Conservation (phyloP, 2,888 invertebrate species). For the Microctonus brassicae region DNA sequence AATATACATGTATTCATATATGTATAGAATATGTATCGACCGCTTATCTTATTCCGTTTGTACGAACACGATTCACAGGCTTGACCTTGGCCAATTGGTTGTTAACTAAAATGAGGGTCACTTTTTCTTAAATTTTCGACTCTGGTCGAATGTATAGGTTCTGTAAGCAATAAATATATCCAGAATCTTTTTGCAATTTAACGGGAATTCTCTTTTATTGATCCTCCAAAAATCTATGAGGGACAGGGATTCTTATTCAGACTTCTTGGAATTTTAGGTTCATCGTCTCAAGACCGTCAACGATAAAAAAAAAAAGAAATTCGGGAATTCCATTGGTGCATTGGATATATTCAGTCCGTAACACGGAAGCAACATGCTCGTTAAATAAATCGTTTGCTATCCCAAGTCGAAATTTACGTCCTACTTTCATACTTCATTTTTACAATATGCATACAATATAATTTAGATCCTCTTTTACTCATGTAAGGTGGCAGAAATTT, state of each 20-base stretch:
- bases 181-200: neutral
- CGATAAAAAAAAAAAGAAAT: neutral
- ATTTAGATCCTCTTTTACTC: no score
- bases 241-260: neutral
- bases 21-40: neutral
- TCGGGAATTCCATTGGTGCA: neutral
- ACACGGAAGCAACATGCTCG: neutral
- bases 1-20: neutral
- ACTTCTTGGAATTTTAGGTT: neutral
- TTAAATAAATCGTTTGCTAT: neutral
- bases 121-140: constrained; percentile 11
- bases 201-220: constrained; percentile 16
- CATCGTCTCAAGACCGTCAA: neutral
- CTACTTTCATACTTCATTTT: no score
- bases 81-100: constrained; percentile 15
- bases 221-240: neutral
- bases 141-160: neutral
- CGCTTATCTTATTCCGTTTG: neutral
- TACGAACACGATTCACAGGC: neutral
- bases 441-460: no score
- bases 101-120: neutral
- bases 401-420: no score
- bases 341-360: neutral
- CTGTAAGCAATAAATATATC: constrained; percentile 12
- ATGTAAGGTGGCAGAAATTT: no score